Conservation (phyloP, 2,797 vertebrate genomes). For the Rhinoraja longicauda region DNA sequence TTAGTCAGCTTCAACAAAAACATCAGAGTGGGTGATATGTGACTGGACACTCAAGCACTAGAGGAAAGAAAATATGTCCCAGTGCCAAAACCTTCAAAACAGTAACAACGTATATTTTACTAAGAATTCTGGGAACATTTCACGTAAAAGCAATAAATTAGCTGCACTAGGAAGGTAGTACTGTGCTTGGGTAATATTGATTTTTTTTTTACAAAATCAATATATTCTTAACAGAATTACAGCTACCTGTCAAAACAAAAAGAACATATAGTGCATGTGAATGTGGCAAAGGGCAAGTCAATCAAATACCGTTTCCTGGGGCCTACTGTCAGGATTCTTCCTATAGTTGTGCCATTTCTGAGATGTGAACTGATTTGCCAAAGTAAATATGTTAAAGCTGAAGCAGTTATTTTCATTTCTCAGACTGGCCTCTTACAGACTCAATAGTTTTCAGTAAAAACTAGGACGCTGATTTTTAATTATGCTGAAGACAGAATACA, state of each 20-base stretch:
- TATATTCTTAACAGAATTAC: constrained; percentile 71
- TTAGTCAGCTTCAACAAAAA: constrained; percentile 22
- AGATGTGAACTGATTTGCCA: background rate
- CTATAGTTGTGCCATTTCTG: background rate
- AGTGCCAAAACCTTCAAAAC: background rate
- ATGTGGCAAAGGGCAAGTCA: constrained; percentile 68
- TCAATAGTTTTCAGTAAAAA: background rate
- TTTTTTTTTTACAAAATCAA: constrained; percentile 60
- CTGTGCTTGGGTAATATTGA: constrained; percentile 58
- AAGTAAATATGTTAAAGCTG: background rate
- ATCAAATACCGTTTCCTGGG: constrained; percentile 55
- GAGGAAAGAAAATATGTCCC: background rate
- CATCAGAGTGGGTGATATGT: constrained; percentile 14
- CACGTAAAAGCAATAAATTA: constrained; percentile 72
- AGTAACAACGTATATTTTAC: constrained; percentile 7
- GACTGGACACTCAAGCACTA: background rate
- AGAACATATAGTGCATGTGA: constrained; percentile 60
- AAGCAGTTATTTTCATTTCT: background rate
- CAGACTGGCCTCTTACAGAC: background rate
- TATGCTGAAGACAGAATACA: background rate
- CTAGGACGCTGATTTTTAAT: background rate
- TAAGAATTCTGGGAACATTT: constrained; percentile 40
- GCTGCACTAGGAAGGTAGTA: constrained; percentile 63
- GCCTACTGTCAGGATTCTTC: constrained; percentile 3
- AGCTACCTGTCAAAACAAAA: constrained; percentile 70